These are phyloP conservation scores for Himantopus leucocephalus DNA, from an alignment of 2,113 vertebrate species.

Conservation along the genomic window DNA sequence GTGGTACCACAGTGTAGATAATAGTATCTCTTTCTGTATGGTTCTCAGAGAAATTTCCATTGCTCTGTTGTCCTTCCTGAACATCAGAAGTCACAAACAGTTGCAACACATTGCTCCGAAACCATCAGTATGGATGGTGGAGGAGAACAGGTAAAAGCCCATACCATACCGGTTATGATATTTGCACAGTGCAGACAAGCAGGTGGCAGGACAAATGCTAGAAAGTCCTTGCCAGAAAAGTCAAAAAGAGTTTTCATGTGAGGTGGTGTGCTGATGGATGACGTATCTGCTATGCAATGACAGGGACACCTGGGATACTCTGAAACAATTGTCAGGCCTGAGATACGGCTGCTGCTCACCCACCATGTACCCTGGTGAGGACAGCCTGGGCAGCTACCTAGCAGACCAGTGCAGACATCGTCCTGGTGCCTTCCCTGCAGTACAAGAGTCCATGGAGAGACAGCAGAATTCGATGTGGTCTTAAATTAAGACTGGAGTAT, in stretches of 20 bases:
- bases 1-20: not conserved
- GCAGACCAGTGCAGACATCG: not conserved
- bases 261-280: not conserved
- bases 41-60: not conserved
- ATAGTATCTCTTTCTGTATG: not conserved
- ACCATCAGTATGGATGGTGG: not conserved
- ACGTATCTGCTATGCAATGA: not conserved
- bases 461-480: not conserved
- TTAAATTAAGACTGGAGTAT: not conserved
- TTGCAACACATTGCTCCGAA: not conserved
- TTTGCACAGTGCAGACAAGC: not conserved
- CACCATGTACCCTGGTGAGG: fast-evolving
- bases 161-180: not conserved
- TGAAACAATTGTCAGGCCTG: not conserved
- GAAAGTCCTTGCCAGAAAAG: not conserved
- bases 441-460: not conserved
- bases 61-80: not conserved
- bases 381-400: not conserved
- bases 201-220: not conserved
- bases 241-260: not conserved
- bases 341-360: not conserved
- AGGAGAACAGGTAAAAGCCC: not conserved
- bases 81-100: not conserved
- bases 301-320: not conserved
- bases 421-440: not conserved